phyloP scores from a whole-genome alignment of 2,797 vertebrate genomes.

The Falco biarmicus region DNA sequence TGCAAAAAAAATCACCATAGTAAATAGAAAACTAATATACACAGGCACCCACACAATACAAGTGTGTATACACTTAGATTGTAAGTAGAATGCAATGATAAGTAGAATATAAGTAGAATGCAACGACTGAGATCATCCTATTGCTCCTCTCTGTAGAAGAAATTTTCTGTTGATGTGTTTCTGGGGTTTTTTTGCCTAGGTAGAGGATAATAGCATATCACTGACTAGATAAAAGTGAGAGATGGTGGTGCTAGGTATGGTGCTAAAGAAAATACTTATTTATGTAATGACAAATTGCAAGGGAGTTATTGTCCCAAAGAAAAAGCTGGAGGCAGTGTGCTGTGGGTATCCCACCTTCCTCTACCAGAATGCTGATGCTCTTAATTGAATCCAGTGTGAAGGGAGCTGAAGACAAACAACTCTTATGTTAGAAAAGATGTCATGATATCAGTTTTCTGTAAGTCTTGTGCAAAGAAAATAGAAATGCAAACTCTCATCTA shows the following conservation, averaged over 20 bases:
- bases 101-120: background rate
- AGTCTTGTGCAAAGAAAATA: background rate
- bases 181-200: background rate
- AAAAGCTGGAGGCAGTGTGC: background rate
- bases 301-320: background rate
- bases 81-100: no score
- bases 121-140: background rate
- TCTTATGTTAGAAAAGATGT: background rate
- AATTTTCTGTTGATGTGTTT: background rate
- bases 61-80: background rate
- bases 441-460: background rate
- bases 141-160: background rate
- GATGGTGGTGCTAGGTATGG: background rate
- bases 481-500: background rate
- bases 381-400: background rate
- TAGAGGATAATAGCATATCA: background rate
- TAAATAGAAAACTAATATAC: background rate
- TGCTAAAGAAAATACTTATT: background rate
- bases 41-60: fast-evolving
- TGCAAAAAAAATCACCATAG: background rate
- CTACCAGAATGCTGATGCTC: background rate
- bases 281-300: background rate
- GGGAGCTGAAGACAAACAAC: background rate
- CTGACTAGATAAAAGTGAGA: background rate
- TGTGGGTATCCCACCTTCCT: background rate